These are phyloP conservation scores for Eidolon helvum DNA, from an alignment of 2,113 vertebrate genomes.

Conservation along the genomic window DNA sequence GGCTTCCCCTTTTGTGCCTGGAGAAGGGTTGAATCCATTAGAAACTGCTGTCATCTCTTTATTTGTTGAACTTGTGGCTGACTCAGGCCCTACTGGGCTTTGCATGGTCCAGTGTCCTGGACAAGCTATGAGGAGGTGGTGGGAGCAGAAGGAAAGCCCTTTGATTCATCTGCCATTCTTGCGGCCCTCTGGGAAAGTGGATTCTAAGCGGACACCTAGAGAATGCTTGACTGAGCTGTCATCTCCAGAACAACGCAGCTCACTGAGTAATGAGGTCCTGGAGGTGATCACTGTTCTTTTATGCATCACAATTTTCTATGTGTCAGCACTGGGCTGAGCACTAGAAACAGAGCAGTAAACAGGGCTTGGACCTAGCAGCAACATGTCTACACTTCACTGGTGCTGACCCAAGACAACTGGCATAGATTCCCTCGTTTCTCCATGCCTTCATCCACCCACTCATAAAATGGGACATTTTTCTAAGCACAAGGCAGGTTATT, in stretches of 20 bases:
- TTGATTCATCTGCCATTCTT: background rate
- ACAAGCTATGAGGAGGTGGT: background rate
- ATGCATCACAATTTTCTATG: background rate
- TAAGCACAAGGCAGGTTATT: background rate
- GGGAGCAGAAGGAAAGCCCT: background rate
- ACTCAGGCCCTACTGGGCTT: background rate
- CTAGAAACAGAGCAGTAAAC: background rate
- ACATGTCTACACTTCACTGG: background rate
- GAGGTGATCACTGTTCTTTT: background rate
- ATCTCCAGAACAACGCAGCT: accelerated
- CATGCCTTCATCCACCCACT: background rate
- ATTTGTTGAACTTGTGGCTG: background rate
- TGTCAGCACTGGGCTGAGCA: background rate
- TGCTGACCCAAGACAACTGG: background rate
- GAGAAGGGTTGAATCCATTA: background rate
- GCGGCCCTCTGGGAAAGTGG: background rate
- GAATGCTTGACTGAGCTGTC: background rate
- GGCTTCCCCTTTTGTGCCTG: background rate
- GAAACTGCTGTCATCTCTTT: background rate
- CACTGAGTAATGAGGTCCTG: accelerated
- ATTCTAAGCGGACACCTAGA: background rate
- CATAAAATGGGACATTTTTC: background rate
- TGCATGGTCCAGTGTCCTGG: background rate
- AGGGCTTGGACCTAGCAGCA: background rate
- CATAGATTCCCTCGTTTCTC: background rate